Base-by-base conservation (phyloP, 2,797 vertebrate genomes). In the Cynodonichthys magdalenae region DNA sequence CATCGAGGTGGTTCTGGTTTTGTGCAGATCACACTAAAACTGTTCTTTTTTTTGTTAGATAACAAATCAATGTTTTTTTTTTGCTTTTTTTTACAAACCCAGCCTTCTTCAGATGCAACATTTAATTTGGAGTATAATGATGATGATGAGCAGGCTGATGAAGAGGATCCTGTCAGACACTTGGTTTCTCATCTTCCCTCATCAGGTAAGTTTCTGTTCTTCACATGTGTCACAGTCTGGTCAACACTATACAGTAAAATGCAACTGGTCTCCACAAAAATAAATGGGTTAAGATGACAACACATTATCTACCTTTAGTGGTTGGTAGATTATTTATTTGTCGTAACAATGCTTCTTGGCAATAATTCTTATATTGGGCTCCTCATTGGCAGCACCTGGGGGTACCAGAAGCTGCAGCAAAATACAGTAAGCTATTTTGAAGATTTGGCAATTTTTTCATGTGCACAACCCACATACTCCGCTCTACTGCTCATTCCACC, bases 211-310 rank as follows among this genome's bases (percentile, higher is more conserved):
- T 71, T 62, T 75, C 56, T 63, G 36, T 71, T 53, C 72, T 41
- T 55, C 68, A 78, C 81, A 86, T 76, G 52, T 77, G 82, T 83
- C 88, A 79, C 75, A 66, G 74, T 64, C 62, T 36, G 58, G 27
- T 62, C 48, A 8, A 15, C n/a, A 5, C 47, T 66, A 45, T 44
- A 10, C 36, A 39, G 11, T 42, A 81, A 77, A 72, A 64, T 69
- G n/a, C 27, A 69, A 20, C 57, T 49, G 54, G 69, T 79, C 82
- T 82, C 75, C 74, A 69, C 63, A 41, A 74, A 56, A 29, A 81
- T 66, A 49, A 51, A 59, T 6, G 34, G 57, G 47, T 46, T 87
- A 63, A 61, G 46, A 63, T 88, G 54, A 78, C 81, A 75, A 49
- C 19, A 20, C 1, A 11, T 11, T 39, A 39, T 12, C 36, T 39